Evolutionary conservation across 37 sponge, comb jelly and placozoan genomes (phyloP), one percentile per base, ranked within the genome.

Genomic region (Beroe forskalii): DNA sequence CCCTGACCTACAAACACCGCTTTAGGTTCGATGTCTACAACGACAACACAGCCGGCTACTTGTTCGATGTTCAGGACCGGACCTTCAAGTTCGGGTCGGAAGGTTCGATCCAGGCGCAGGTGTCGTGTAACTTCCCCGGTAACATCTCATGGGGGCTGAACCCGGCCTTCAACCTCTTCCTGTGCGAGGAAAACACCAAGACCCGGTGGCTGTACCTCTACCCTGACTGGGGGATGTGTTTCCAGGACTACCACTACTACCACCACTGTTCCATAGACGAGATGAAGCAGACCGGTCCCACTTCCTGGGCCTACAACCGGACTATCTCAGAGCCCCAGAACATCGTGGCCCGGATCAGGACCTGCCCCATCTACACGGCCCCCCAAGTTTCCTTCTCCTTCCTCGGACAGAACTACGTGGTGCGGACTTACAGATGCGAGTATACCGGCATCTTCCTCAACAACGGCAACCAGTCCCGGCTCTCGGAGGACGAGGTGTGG

Each of bases 211-310:
- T 80, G 40, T 80, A 43, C 30, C 40, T 80, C 30, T 80, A 80
- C 86, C 86, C 86, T 4, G 55, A 44, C 44, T 80, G 86, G 86
- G 86, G 86, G 55, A 80, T 80, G 86, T 80, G 86, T 43, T 80
- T 44, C 35, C n/a, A 42, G 28, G 43, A 17, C 1, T 32, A n/a
- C 44, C 86, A 80, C 48, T 9, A 3, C 30, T 80, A 80, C 48
- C 86, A 80, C 86, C 86, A 80, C 40, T 80, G 86, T 43, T 14
- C 40, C 3, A 38, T 80, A 20, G 44, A 41, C 24, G n/a, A 17
- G 9, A 23, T 80, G 31, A 80, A 32, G 38, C 86, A 43, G 42
- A 42, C 40, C 14, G 55, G 55, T 0, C 30, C 86, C 55, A 44
- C 1, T 3, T 27, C 86, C 3, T 80, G 86, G 86, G 35, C 48